Evolutionary conservation across 2,888 invertebrate species (phyloP), one percentile per base, ranked within the genome.

Genomic region (Trypoxylon attenuatum): DNA sequence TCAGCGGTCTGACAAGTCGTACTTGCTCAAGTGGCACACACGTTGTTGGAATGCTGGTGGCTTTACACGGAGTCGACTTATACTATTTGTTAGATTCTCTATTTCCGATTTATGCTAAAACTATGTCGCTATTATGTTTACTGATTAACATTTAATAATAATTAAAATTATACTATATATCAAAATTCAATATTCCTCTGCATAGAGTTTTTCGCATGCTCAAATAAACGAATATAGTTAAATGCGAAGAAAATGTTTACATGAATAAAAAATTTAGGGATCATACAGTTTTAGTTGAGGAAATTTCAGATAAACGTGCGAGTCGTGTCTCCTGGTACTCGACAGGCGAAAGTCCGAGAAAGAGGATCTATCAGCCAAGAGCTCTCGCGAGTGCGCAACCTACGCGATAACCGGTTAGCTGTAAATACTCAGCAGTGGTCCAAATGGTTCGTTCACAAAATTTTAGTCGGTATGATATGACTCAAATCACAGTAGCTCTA

Each of bases 371-470:
- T 70, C 65, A 60, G 57, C 50, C 22, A 42, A 51, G 54, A 43
- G 43, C 43, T 55, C 60, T 54, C 42, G 45, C 50, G 58, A 68
- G 62, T 49, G 52, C 64, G 55, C 67, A 45, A 39, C 47, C 65
- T 70, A 65, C 60, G 51, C 56, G 57, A 53, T 38, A 70, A 65
- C 70, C 70, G 60, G 70, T 70, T 70, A 65, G 70, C 70, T 65
- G 70, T 70, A 70, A 70, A 70, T 70, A 60, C 70, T 61, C 53
- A 45, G 39, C 33, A 47, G 54, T 52, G 43, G 27, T 54, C 52
- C 51, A 70, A 70, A 70, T 70, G 51, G 49, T 70, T 70, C 57
- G 38, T 57, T 47, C 50, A 22, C 38, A 5, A 51, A 47, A 15
- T 43, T 58, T 58, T 51, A 54, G 29, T 33, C 50, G 13, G 41